Conservation (phyloP, 2,113 vertebrate species). For the Rousettus leschenaultii region DNA sequence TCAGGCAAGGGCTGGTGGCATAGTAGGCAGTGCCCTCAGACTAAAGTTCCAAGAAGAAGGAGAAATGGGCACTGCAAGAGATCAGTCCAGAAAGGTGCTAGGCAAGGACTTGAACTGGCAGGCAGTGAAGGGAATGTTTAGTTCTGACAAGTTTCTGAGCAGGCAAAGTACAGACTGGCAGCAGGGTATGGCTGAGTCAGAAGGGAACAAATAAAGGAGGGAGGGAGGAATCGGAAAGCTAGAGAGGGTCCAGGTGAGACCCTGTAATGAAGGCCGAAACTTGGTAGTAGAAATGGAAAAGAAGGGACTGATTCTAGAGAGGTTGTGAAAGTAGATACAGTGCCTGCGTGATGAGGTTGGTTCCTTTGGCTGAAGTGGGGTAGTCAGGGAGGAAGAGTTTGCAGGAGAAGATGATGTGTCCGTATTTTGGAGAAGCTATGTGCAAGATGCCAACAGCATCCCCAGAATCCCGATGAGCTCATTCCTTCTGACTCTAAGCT, state of each 20-base stretch:
- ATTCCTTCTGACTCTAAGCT: background rate
- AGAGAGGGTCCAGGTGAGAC: background rate
- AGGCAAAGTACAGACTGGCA: background rate
- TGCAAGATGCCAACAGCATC: background rate
- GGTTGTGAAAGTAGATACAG: background rate
- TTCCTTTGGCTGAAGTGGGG: background rate
- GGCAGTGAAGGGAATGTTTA: background rate
- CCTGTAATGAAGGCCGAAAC: background rate
- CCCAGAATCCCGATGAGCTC: background rate
- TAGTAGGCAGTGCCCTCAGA: background rate
- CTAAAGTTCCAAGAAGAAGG: background rate
- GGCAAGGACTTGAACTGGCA: background rate
- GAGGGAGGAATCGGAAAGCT: background rate
- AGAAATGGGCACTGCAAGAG: background rate
- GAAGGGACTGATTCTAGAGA: background rate
- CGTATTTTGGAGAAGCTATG: background rate
- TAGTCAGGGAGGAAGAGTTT: background rate
- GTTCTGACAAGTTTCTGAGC: constrained; percentile 22
- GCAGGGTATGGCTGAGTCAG: background rate
- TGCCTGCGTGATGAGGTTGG: background rate
- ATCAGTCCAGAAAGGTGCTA: background rate
- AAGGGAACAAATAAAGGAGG: background rate
- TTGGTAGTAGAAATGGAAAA: constrained; percentile 54
- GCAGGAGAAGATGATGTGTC: background rate
- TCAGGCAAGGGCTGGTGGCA: background rate